Evolutionary conservation across 2,797 vertebrate species (phyloP).

Genomic region (Apogon talboti): DNA sequence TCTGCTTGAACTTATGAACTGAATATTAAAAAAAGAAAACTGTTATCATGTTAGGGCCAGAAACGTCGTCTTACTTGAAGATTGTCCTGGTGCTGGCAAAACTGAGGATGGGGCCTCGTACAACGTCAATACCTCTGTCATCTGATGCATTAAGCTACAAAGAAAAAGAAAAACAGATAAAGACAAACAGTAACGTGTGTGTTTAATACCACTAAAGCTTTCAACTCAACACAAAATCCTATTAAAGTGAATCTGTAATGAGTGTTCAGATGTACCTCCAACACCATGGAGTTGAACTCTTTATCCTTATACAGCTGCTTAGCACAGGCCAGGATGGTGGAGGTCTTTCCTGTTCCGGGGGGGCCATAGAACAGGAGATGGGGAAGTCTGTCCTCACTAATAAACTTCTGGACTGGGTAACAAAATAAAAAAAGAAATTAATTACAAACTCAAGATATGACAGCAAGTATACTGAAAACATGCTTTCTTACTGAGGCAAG

Average conservation of each 20-base stretch:
- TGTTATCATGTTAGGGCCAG: no score
- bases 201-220: no score
- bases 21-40: background rate
- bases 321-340: constrained; percentile 94
- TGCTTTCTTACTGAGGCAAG: no score
- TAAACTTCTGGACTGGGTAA: constrained; percentile 91
- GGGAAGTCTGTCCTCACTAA: constrained; percentile 92
- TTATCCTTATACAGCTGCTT: constrained; percentile 92
- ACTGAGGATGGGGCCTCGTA: constrained; percentile 93
- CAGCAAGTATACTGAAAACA: no score
- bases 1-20: background rate
- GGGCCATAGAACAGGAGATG: constrained; percentile 97
- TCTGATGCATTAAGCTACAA: constrained; percentile 95
- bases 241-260: background rate
- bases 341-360: constrained; percentile 96
- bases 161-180: background rate
- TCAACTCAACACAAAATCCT: background rate
- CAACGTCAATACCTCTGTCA: constrained; percentile 94
- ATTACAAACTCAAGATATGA: background rate
- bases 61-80: constrained; percentile 88
- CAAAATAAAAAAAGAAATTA: no score
- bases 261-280: constrained; percentile 85
- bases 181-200: no score
- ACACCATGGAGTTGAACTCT: constrained; percentile 95
- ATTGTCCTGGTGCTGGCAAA: constrained; percentile 98